Conservation (phyloP, 1,140 invertebrate genomes). For the Chrysomallon squamiferum region DNA sequence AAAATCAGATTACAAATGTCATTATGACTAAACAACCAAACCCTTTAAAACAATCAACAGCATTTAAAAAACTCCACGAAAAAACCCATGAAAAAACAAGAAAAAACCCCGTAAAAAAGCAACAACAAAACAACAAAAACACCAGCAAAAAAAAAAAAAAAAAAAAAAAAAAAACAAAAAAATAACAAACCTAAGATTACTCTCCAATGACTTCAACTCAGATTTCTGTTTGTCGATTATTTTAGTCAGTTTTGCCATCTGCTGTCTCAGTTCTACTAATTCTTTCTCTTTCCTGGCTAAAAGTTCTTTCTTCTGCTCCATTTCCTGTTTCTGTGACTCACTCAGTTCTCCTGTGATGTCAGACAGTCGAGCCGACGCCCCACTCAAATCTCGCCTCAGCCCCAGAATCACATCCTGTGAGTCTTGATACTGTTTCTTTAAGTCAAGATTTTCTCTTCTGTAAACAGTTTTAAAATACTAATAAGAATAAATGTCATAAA, state of each 20-base stretch:
- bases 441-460: constrained; percentile 54
- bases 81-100: too few relatives aligned
- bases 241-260: constrained; percentile 60
- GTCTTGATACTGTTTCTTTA: constrained; percentile 54
- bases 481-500: too few relatives aligned
- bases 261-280: constrained; percentile 52
- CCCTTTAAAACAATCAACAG: too few relatives aligned
- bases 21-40: too few relatives aligned
- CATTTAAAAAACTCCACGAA: too few relatives aligned
- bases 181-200: constrained; percentile 55
- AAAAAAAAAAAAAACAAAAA: too few relatives aligned
- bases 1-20: not conserved
- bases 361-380: constrained; percentile 58
- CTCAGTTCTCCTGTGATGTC: constrained; percentile 62
- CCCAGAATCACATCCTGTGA: constrained; percentile 57
- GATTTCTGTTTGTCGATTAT: constrained; percentile 62
- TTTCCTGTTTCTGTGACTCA: constrained; percentile 61
- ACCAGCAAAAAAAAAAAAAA: too few relatives aligned
- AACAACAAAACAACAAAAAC: too few relatives aligned
- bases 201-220: constrained; percentile 49
- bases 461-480: constrained; percentile 3
- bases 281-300: constrained; percentile 50
- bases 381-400: constrained; percentile 55
- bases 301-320: constrained; percentile 55
- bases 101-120: too few relatives aligned